Evolutionary conservation across 2,797 vertebrate species (phyloP), one percentile per base, ranked within the genome.

Genomic region (Sylvilagus floridanus): DNA sequence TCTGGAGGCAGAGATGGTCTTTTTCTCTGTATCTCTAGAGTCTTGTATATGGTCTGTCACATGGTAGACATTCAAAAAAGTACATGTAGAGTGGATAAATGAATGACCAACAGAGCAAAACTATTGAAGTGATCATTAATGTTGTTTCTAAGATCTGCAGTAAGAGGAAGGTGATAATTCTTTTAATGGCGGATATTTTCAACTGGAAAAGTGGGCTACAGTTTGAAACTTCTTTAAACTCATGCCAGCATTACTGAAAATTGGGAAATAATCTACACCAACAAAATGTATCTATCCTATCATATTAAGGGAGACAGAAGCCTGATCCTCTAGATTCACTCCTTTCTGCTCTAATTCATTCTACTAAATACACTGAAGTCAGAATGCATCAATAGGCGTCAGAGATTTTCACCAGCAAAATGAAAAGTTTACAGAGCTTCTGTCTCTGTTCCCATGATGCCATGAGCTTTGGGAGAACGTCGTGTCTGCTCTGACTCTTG

Each of bases 141-240:
- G 22, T 57, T 47, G 6, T 85, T 88, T 68, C 66, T 75, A 78
- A 92, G 71, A 72, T 16, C 32, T 17, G n/a, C 6, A 32, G 9
- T 10, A 63, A 85, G 17, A 24, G 2, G 73, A 12, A 71, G 14
- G 7, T 0, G 1, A 7, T 28, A 1, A 4, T 69, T 2, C 6
- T 71, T 77, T 75, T n/a, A 57, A 88, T 57, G 54, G n/a, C 13
- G 88, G 37, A 50, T 4, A 68, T 89, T 89, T 81, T 92, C 12
- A 47, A 11, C 16, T 78, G 72, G 82, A 94, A 91, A 71, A 30
- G 62, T 88, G 22, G 50, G 4, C 28, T 16, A 84, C 28, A 21
- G 19, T 84, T 68, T 35, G 60, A 94, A 78, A 68, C n/a, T 71
- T 90, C 93, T 54, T 37, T 35, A 93, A 95, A 88, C 9, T 50